These are phyloP conservation scores for Venusia cambrica DNA, from an alignment of 2,888 invertebrate species.

Conservation along the genomic window DNA sequence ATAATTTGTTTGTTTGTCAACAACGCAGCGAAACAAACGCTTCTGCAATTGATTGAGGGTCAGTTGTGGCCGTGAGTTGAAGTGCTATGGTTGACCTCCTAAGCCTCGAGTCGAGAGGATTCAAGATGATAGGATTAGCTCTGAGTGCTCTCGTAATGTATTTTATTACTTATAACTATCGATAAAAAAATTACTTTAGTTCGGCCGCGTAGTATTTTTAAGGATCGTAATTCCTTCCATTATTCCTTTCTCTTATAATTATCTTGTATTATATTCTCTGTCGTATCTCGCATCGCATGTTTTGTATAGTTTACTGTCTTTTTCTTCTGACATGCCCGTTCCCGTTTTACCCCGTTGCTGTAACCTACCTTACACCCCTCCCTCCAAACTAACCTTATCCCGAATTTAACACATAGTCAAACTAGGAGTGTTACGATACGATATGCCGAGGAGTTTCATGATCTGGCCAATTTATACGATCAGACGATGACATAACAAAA, in stretches of 20 bases:
- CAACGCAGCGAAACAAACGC: constrained; percentile 15
- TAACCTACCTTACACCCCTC: too few species aligned
- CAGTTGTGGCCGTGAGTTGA: constrained; percentile 20
- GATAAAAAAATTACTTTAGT: not conserved
- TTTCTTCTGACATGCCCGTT: constrained; percentile 5
- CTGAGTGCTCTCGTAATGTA: constrained; percentile 44
- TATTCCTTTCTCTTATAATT: too few species aligned
- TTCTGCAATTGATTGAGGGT: constrained; percentile 10
- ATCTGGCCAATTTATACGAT: too few species aligned
- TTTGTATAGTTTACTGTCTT: not conserved
- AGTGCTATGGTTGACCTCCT: constrained; percentile 35
- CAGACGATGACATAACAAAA: too few species aligned
- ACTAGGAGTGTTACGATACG: too few species aligned
- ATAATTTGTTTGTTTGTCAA: constrained; percentile 17
- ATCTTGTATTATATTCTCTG: too few species aligned
- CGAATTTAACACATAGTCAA: too few species aligned
- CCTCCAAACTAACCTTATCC: too few species aligned
- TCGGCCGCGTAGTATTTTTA: not conserved
- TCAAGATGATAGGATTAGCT: constrained; percentile 44
- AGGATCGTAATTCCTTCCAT: too few species aligned
- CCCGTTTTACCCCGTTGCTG: too few species aligned
- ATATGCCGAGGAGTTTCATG: too few species aligned
- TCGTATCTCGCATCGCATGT: too few species aligned
- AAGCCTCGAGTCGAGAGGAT: constrained; percentile 31
- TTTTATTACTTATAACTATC: constrained; percentile 21